These are phyloP conservation scores for Drosophila anomelani DNA, from an alignment of 2,888 invertebrate genomes.

Conservation along the genomic window DNA sequence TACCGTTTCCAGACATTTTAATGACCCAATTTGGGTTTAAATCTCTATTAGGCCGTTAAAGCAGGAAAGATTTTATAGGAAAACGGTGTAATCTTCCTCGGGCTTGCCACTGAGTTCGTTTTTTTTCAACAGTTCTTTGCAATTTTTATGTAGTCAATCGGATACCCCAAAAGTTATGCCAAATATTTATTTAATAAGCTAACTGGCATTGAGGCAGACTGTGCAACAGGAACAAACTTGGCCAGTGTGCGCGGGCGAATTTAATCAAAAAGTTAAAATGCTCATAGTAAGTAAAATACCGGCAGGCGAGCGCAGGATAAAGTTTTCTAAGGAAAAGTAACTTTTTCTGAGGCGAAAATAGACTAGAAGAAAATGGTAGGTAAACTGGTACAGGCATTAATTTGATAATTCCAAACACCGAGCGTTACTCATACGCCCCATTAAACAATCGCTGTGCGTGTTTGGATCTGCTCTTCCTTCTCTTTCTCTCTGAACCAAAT, in stretches of 20 bases:
- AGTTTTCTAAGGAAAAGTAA: slow-evolving; percentile 48
- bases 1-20: background rate
- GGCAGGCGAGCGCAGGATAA: slow-evolving; percentile 12
- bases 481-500: slow-evolving; percentile 1
- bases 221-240: slow-evolving; percentile 51
- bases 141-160: slow-evolving; percentile 41
- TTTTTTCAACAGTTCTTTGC: slow-evolving; percentile 23
- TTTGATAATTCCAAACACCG: slow-evolving; percentile 60
- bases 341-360: slow-evolving; percentile 21
- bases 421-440: slow-evolving; percentile 71
- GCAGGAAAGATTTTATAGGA: background rate
- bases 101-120: slow-evolving; percentile 41
- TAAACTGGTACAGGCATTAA: slow-evolving; percentile 53
- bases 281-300: slow-evolving; percentile 52
- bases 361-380: slow-evolving; percentile 8
- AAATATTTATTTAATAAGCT: slow-evolving; percentile 78
- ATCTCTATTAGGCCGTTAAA: background rate
- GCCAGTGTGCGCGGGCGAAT: slow-evolving; percentile 50
- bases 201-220: slow-evolving; percentile 48
- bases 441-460: slow-evolving; percentile 58
- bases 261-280: slow-evolving; percentile 69
- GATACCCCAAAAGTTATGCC: slow-evolving; percentile 58
- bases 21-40: background rate
- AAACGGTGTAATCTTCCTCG: slow-evolving; percentile 33
- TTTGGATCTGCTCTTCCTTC: background rate